phyloP scores from a whole-genome alignment of 2,888 invertebrate species.

The Plebejus melissa region DNA sequence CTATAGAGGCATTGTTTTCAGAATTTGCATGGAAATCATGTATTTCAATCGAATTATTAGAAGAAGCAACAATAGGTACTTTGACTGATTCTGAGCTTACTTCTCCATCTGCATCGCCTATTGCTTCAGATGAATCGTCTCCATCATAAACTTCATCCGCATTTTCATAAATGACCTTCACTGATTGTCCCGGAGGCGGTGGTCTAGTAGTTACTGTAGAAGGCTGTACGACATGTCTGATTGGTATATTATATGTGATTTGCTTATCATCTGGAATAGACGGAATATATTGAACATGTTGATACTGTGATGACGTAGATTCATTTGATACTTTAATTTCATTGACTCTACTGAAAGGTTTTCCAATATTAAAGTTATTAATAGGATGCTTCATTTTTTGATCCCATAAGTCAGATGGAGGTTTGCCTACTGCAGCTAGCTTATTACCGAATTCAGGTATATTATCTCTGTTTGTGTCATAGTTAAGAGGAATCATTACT shows the following conservation, averaged over 20 bases:
- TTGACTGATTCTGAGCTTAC: slow-evolving; percentile 71
- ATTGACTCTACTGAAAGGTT: slow-evolving; percentile 59
- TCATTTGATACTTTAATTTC: slow-evolving; percentile 44
- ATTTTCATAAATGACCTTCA: slow-evolving; percentile 63
- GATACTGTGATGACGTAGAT: slow-evolving; percentile 44
- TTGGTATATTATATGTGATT: slow-evolving; percentile 70
- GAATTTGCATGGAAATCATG: slow-evolving; percentile 34
- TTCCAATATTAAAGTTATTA: slow-evolving; percentile 55
- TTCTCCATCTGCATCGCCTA: slow-evolving; percentile 61
- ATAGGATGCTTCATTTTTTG: slow-evolving; percentile 41
- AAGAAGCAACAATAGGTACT: slow-evolving; percentile 59
- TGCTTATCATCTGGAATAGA: slow-evolving; percentile 58
- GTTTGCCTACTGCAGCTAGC: slow-evolving; percentile 61
- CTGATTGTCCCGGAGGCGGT: slow-evolving; percentile 41
- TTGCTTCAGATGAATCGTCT: slow-evolving; percentile 53
- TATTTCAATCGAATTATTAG: slow-evolving; percentile 50
- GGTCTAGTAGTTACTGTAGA: slow-evolving; percentile 35
- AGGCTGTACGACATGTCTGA: slow-evolving; percentile 66
- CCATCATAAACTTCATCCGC: slow-evolving; percentile 71
- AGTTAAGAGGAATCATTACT: slow-evolving; percentile 63
- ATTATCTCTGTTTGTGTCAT: slow-evolving; percentile 53
- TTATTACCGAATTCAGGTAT: slow-evolving; percentile 64
- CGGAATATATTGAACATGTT: slow-evolving; percentile 52
- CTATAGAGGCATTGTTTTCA: slow-evolving; percentile 27
- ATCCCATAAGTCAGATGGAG: slow-evolving; percentile 62